Evolutionary conservation across 92 coral and sea anemone species (phyloP).

Genomic region (Porites lobata): DNA sequence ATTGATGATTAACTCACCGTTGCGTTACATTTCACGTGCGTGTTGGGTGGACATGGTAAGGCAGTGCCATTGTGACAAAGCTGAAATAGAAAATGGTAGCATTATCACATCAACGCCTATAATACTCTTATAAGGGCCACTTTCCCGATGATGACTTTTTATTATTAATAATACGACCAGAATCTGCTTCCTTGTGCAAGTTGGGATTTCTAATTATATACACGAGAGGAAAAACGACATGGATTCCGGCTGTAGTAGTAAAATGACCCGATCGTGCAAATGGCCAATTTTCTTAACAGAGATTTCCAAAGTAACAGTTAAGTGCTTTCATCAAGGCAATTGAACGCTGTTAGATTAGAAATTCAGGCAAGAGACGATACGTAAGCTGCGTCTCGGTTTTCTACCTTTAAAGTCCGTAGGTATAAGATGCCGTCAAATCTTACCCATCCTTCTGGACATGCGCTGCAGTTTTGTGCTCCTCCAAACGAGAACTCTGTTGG

Average conservation of each 20-base stretch:
- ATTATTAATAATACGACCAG: too few relatives aligned
- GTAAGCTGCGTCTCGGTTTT: not conserved
- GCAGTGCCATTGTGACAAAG: slow-evolving; percentile 93
- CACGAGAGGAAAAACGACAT: too few relatives aligned
- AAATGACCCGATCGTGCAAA: too few relatives aligned
- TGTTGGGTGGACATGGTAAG: slow-evolving; percentile 92
- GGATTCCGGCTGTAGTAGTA: too few relatives aligned
- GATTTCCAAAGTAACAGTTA: too few relatives aligned
- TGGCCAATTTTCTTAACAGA: too few relatives aligned
- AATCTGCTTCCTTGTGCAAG: too few relatives aligned
- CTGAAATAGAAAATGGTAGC: slow-evolving; percentile 32
- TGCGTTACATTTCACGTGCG: slow-evolving; percentile 91
- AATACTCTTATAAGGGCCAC: not conserved
- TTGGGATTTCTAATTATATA: too few relatives aligned
- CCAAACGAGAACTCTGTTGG: slow-evolving; percentile 97
- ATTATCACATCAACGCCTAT: not conserved
- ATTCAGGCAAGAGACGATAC: too few relatives aligned
- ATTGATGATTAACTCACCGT: slow-evolving; percentile 73
- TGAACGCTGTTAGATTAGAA: too few relatives aligned
- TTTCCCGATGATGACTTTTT: too few relatives aligned
- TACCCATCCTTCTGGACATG: slow-evolving; percentile 97
- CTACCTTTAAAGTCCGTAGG: not conserved
- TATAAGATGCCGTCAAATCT: slow-evolving; percentile 1
- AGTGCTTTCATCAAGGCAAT: too few relatives aligned
- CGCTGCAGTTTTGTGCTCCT: slow-evolving; percentile 81